phyloP scores from a whole-genome alignment of 2,888 invertebrate genomes.

The Hypselothyrea guttata region DNA sequence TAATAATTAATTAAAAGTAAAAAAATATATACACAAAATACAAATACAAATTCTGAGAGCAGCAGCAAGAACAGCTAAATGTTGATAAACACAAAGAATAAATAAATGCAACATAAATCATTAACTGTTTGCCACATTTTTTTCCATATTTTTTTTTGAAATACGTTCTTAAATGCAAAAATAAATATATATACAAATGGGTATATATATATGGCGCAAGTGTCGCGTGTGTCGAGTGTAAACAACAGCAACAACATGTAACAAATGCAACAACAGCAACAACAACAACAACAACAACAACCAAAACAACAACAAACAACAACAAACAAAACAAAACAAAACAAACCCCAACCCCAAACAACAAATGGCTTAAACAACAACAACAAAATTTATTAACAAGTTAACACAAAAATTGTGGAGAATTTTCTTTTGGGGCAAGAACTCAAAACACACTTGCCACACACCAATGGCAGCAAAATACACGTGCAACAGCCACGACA shows the following conservation, averaged over 20 bases:
- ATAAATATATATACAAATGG: slow-evolving; percentile 10
- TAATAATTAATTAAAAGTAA: too few relatives aligned
- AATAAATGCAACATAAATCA: slow-evolving; percentile 36
- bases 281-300: slow-evolving; percentile 15
- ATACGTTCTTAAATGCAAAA: slow-evolving; percentile 39
- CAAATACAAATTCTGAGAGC: neutral
- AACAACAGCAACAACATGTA: slow-evolving; percentile 40
- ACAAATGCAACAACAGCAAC: slow-evolving; percentile 6
- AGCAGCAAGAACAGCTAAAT: slow-evolving; percentile 2
- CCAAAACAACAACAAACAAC: slow-evolving; percentile 16
- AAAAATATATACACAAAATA: neutral
- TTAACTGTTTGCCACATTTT: slow-evolving; percentile 34
- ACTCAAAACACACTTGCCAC: slow-evolving; percentile 16
- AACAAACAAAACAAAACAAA: neutral
- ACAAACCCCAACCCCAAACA: slow-evolving; percentile 3
- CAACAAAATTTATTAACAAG: too few relatives aligned
- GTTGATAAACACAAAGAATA: slow-evolving; percentile 16
- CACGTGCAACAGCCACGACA: slow-evolving; percentile 39
- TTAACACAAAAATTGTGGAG: slow-evolving; percentile 13
- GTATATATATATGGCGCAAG: slow-evolving; percentile 11
- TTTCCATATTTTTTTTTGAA: slow-evolving; percentile 37
- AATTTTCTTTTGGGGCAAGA: slow-evolving; percentile 13
- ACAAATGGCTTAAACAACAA: slow-evolving; percentile 20
- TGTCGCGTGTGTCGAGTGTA: slow-evolving; percentile 60
- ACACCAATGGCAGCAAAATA: slow-evolving; percentile 38